phyloP scores from a whole-genome alignment of 1,140 invertebrate genomes.

The Geopemphigus sp. region DNA sequence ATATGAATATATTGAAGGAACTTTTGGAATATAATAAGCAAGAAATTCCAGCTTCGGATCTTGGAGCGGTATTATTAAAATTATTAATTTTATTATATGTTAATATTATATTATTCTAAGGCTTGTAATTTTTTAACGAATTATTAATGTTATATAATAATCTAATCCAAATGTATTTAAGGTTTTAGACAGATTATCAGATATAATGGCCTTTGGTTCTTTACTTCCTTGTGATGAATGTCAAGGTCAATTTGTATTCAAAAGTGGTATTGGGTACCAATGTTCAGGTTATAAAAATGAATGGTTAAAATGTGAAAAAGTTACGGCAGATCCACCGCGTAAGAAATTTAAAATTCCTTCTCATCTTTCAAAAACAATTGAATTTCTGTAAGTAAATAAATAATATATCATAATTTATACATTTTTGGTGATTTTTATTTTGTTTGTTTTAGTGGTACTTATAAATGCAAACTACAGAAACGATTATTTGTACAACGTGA shows the following conservation, averaged over 20 bases:
- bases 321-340: constrained; percentile 71
- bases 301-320: constrained; percentile 84
- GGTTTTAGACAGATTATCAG: constrained; percentile 75
- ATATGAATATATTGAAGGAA: constrained; percentile 62
- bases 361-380: constrained; percentile 62
- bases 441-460: constrained; percentile 58
- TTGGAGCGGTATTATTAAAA: background rate
- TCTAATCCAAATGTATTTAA: constrained; percentile 56
- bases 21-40: constrained; percentile 75
- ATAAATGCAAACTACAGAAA: constrained; percentile 62
- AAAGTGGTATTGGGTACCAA: constrained; percentile 70
- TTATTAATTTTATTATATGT: background rate
- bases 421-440: constrained; percentile 36
- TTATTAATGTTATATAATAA: too few relatives aligned
- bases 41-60: constrained; percentile 59
- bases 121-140: too few relatives aligned
- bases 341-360: constrained; percentile 72
- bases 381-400: constrained; percentile 61
- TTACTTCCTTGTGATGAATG: constrained; percentile 78
- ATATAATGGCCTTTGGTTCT: constrained; percentile 85
- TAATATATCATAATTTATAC: constrained; percentile 37
- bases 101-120: too few relatives aligned
- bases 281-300: constrained; percentile 81
- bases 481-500: constrained; percentile 61
- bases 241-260: constrained; percentile 68